Evolutionary conservation across 1,140 invertebrate species (phyloP).

Genomic region (Branchinecta lindahli): DNA sequence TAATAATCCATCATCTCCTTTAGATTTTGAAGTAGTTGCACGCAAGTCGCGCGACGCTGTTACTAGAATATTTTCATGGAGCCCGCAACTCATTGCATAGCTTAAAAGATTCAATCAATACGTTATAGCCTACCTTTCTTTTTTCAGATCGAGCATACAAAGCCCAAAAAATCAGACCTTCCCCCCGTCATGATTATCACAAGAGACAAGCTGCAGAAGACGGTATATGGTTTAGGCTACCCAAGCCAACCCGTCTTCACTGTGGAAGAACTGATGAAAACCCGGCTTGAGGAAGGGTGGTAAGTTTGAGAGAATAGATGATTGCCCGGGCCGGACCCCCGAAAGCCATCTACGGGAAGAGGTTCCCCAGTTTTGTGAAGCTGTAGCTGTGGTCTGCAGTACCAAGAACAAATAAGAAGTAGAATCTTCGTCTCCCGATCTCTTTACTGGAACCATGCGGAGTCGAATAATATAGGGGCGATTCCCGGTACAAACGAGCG

Average conservation of each 20-base stretch:
- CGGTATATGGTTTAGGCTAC: slow-evolving; percentile 86
- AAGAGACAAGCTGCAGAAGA: slow-evolving; percentile 69
- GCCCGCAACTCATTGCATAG: too few relatives aligned
- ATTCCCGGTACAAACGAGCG: too few relatives aligned
- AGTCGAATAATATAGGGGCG: too few relatives aligned
- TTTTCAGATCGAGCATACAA: slow-evolving; percentile 17
- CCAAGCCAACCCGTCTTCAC: slow-evolving; percentile 78
- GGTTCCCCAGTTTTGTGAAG: not conserved
- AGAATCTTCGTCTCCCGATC: too few relatives aligned
- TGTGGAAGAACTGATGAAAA: slow-evolving; percentile 88
- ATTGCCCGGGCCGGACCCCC: slow-evolving; percentile 13
- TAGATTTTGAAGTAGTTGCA: too few relatives aligned
- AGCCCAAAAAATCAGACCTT: slow-evolving; percentile 48
- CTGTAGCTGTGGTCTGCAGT: too few relatives aligned
- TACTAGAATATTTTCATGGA: too few relatives aligned
- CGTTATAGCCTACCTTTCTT: not conserved
- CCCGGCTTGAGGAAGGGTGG: slow-evolving; percentile 62
- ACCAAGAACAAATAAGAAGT: too few relatives aligned
- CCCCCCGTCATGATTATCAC: slow-evolving; percentile 62
- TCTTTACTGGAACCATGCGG: too few relatives aligned
- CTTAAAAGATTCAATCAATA: not conserved
- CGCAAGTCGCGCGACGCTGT: too few relatives aligned
- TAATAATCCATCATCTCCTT: too few relatives aligned
- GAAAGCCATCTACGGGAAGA: slow-evolving; percentile 28
- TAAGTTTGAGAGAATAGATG: slow-evolving; percentile 28